These are phyloP conservation scores for Tenualosa ilisha DNA, from an alignment of 2,797 vertebrate genomes.

Conservation along the genomic window DNA sequence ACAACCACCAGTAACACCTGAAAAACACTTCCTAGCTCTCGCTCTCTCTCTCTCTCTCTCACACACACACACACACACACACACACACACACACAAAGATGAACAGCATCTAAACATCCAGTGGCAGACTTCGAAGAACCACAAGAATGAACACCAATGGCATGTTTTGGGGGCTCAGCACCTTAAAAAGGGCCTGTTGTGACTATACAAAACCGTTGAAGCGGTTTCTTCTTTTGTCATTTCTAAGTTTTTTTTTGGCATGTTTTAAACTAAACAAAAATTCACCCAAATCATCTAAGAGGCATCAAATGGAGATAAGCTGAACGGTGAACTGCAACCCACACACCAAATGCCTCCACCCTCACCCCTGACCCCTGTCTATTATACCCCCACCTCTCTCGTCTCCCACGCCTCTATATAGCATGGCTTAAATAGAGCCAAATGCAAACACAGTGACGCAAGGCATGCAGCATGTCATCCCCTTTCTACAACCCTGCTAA, in stretches of 20 bases:
- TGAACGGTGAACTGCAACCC: constrained; percentile 26
- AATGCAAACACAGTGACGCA: constrained; percentile 40
- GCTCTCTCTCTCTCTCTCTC: neutral
- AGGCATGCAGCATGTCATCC: constrained; percentile 32
- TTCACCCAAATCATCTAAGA: neutral
- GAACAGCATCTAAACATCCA: neutral
- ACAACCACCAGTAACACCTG: constrained; percentile 21
- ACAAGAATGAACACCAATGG: neutral
- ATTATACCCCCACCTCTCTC: constrained; percentile 27
- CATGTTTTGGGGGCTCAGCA: neutral
- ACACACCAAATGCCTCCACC: constrained; percentile 36
- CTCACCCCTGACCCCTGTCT: constrained; percentile 41
- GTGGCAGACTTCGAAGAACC: neutral
- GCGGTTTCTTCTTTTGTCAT: neutral
- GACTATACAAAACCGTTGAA: neutral
- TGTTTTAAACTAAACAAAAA: too few species aligned
- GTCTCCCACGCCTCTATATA: constrained; percentile 18
- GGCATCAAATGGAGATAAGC: constrained; percentile 7
- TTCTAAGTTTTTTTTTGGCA: too few species aligned
- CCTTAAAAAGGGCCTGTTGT: neutral
- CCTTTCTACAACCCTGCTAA: constrained; percentile 29
- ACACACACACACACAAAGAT: too few species aligned
- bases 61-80: neutral
- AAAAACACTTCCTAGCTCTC: neutral
- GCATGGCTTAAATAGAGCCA: constrained; percentile 35